A percentile compares a stretch with the other conserved stretches of the same genome.
Conservation (phyloP, 1,140 invertebrate species). For the Calephelis nemesis region DNA sequence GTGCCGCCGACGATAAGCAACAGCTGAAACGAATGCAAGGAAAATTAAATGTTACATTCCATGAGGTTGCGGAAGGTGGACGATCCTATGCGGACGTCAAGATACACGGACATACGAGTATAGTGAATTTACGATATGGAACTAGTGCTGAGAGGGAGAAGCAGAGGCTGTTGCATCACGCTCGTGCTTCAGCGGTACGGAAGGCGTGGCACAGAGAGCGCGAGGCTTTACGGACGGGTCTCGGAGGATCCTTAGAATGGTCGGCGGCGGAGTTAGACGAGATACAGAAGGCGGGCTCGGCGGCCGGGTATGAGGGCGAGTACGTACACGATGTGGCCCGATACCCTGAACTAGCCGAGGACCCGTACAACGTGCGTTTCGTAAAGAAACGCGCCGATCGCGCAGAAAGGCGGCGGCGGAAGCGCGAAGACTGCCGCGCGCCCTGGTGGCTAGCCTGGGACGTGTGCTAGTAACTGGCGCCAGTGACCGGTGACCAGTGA, state of each 20-base stretch:
- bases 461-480: slow-evolving; percentile 69
- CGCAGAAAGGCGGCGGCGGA: slow-evolving; percentile 82
- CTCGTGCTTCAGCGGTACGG: slow-evolving; percentile 89
- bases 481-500: not conserved
- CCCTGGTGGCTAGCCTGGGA: slow-evolving; percentile 70
- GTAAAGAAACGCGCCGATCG: slow-evolving; percentile 87
- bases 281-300: slow-evolving; percentile 90
- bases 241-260: slow-evolving; percentile 87
- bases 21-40: slow-evolving; percentile 93
- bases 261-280: slow-evolving; percentile 91
- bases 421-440: slow-evolving; percentile 70
- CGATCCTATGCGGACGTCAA: slow-evolving; percentile 89
- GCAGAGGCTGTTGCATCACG: slow-evolving; percentile 92
- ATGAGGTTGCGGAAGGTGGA: slow-evolving; percentile 88
- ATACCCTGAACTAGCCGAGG: slow-evolving; percentile 96
- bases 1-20: slow-evolving; percentile 91
- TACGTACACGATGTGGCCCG: slow-evolving; percentile 93
- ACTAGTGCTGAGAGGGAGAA: slow-evolving; percentile 93
- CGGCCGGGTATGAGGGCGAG: slow-evolving; percentile 91
- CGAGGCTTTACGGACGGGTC: slow-evolving; percentile 88
- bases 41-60: slow-evolving; percentile 95
- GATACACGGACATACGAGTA: slow-evolving; percentile 90
- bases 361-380: slow-evolving; percentile 96
- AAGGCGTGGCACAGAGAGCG: slow-evolving; percentile 96
- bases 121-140: slow-evolving; percentile 92